phyloP scores from a whole-genome alignment of 2,113 vertebrate genomes.

The Periophthalmus modestus region DNA sequence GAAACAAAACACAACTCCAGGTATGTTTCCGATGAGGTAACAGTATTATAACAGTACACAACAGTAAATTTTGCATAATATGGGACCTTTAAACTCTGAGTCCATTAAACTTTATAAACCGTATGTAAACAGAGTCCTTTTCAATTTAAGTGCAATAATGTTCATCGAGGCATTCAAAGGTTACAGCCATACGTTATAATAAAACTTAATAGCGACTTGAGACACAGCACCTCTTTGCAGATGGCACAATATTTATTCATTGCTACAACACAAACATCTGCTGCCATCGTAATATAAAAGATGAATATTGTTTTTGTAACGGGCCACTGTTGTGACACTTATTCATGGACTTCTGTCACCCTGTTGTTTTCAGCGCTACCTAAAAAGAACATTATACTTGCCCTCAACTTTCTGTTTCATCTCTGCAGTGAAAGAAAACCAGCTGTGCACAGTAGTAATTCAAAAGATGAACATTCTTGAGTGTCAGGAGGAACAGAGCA shows the following conservation, averaged over 20 bases:
- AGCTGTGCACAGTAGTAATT: conserved; percentile 22
- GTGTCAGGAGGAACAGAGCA: conserved; percentile 9
- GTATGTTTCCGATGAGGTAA: too few relatives aligned
- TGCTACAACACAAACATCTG: conserved; percentile 10
- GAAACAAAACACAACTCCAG: too few relatives aligned
- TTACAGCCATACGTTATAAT: conserved; percentile 5
- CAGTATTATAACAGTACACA: too few relatives aligned
- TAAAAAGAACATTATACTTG: conserved; percentile 25
- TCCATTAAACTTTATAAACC: neutral
- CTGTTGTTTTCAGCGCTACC: neutral
- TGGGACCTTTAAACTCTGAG: neutral
- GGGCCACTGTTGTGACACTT: neutral
- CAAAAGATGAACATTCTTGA: conserved; percentile 34
- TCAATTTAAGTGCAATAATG: neutral
- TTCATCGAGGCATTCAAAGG: neutral
- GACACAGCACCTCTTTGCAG: neutral
- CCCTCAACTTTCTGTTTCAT: conserved; percentile 16
- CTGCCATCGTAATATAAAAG: conserved; percentile 13
- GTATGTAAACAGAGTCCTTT: neutral
- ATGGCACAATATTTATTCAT: conserved; percentile 2
- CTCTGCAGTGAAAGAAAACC: neutral
- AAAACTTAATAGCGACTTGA: neutral
- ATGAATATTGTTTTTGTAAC: conserved; percentile 17
- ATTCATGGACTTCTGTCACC: neutral
- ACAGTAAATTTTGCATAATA: too few relatives aligned